A percentile compares a stretch with the other conserved stretches of the same genome.
Conservation (phyloP, 2,797 vertebrate genomes). For the Lutjanus argentimaculatus region DNA sequence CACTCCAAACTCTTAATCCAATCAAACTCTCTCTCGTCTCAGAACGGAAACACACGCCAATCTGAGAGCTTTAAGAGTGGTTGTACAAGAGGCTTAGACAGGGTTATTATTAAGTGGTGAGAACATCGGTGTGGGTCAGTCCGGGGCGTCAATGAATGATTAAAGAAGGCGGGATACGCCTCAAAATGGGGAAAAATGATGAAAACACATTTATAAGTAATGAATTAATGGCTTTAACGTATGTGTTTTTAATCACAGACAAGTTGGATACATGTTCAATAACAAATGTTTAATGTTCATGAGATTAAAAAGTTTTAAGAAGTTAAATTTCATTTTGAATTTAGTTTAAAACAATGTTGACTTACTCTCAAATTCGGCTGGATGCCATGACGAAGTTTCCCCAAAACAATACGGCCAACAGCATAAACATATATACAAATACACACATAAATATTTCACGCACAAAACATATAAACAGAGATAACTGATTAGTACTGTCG, state of each 20-base stretch:
- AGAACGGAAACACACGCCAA: conserved; percentile 30
- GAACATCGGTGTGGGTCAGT: conserved; percentile 29
- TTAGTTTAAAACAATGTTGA: conserved; percentile 29
- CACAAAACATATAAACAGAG: conserved; percentile 52
- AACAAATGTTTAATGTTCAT: not conserved
- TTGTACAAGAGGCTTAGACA: conserved; percentile 69
- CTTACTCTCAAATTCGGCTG: conserved; percentile 81
- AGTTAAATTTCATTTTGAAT: not conserved
- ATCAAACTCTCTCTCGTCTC: conserved; percentile 55
- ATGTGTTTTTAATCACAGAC: not conserved
- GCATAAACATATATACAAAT: conserved; percentile 38
- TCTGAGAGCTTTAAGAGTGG: conserved; percentile 40
- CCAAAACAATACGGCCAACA: conserved; percentile 53
- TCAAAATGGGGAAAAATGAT: not conserved
- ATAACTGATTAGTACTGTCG: conserved; percentile 47
- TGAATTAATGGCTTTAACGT: not conserved
- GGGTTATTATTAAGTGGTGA: conserved; percentile 51
- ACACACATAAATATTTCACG: conserved; percentile 45
- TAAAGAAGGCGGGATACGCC: not conserved
- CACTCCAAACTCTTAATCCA: conserved; percentile 59
- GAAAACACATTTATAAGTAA: not conserved
- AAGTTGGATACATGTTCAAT: not conserved
- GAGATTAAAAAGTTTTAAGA: not conserved
- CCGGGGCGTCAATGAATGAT: not conserved
- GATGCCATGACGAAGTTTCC: conserved; percentile 55